phyloP scores from a whole-genome alignment of 1,140 invertebrate species.

The Drosophila takahashii region DNA sequence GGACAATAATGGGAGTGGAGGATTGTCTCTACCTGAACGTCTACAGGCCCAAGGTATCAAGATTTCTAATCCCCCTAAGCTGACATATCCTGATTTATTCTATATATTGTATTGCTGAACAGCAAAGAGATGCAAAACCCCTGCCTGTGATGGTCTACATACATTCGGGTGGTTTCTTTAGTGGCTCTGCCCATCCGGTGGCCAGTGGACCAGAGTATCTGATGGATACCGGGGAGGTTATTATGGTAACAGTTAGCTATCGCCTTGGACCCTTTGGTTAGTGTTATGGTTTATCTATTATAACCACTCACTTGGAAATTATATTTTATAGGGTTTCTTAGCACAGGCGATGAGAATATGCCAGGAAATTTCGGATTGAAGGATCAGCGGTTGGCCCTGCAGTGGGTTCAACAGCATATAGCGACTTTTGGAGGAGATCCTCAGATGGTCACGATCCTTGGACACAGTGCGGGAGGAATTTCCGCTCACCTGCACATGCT shows the following conservation, averaged over 20 bases:
- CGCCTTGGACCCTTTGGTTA: constrained; percentile 85
- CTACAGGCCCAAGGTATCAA: constrained; percentile 85
- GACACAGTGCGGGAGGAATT: constrained; percentile 88
- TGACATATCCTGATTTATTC: too few relatives aligned
- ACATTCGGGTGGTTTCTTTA: constrained; percentile 86
- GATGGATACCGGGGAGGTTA: constrained; percentile 84
- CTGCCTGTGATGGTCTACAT: constrained; percentile 87
- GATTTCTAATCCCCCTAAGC: background rate
- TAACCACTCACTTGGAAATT: too few relatives aligned
- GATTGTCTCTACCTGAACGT: constrained; percentile 88
- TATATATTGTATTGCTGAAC: too few relatives aligned
- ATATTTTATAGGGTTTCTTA: constrained; percentile 68
- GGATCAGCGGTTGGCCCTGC: constrained; percentile 72
- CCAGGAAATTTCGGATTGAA: constrained; percentile 85
- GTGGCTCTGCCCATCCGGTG: constrained; percentile 74
- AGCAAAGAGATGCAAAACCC: constrained; percentile 2
- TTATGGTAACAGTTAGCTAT: constrained; percentile 87
- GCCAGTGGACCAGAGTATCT: constrained; percentile 84
- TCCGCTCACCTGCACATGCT: constrained; percentile 84
- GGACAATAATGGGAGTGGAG: constrained; percentile 80
- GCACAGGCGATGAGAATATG: constrained; percentile 75
- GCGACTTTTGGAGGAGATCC: constrained; percentile 90
- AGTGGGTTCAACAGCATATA: constrained; percentile 71
- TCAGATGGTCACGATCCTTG: constrained; percentile 91
- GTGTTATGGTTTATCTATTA: background rate